These are phyloP conservation scores for Oligia strigilis DNA, from an alignment of 2,888 invertebrate genomes.

Conservation along the genomic window DNA sequence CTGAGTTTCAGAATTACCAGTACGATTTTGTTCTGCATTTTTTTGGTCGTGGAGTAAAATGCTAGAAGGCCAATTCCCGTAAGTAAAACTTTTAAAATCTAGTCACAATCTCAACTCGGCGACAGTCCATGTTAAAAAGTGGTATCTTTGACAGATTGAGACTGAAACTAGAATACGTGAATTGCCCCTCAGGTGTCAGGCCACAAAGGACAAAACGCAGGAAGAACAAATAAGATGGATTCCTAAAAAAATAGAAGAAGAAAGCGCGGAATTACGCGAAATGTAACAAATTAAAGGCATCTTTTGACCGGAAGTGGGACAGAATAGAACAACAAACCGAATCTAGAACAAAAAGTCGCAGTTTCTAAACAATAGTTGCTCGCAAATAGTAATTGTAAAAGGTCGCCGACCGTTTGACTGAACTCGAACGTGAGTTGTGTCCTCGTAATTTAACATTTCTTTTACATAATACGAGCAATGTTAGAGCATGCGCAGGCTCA, in stretches of 20 bases:
- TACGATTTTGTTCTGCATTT: constrained; percentile 4
- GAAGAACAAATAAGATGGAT: not conserved
- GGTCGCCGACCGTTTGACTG: constrained; percentile 78
- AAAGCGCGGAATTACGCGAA: not conserved
- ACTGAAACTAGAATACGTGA: not conserved
- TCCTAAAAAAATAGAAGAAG: not conserved
- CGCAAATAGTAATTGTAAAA: constrained; percentile 72
- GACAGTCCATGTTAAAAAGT: not conserved
- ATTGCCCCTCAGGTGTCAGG: not conserved
- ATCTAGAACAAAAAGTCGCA: constrained; percentile 57
- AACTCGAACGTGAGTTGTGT: constrained; percentile 67
- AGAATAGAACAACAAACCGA: not conserved
- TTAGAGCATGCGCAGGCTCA: constrained; percentile 34
- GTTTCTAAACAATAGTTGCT: constrained; percentile 65
- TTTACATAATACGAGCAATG: constrained; percentile 73
- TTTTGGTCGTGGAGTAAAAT: not conserved
- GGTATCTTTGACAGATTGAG: not conserved
- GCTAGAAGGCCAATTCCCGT: not conserved
- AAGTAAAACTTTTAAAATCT: not conserved
- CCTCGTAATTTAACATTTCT: constrained; percentile 72
- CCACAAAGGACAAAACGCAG: not conserved
- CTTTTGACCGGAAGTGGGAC: not conserved
- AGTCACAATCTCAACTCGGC: not conserved
- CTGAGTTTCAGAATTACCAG: constrained; percentile 2
- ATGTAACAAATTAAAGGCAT: not conserved